Base-by-base conservation (phyloP, 2,797 vertebrate genomes). In the Pantherophis alleghaniensis region DNA sequence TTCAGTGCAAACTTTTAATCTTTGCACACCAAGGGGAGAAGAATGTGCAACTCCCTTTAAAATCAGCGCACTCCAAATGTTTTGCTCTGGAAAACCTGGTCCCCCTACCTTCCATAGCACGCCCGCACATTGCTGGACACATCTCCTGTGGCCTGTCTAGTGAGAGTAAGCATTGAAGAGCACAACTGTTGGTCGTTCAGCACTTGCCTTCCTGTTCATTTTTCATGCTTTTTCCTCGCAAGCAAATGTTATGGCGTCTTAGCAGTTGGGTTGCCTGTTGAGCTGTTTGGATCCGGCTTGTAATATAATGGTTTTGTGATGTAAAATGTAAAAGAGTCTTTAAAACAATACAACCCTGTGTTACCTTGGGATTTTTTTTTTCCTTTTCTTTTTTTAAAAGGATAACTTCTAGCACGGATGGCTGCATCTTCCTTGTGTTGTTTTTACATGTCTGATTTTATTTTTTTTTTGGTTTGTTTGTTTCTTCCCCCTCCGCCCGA, bases 301-400 rank as follows among this genome's bases (percentile, higher is more conserved):
- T 91, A 60, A 51, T 10, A 0, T 16, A 1, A 87, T 86, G 53
- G 55, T 92, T 60, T 1, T 60, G 5, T 3, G 0, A 42, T n/a
- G 88, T 88, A 12, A 60, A 60, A 32, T n/a, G 88, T 87, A 14
- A 60, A 63, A 91, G 61, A 63, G 37, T 20, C 26, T 86, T 83
- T 9, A 51, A 7, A 0, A 57, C 32, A 11, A 4, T 24, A 5
- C 4, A 83, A 47, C 37, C 11, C 37, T 61, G 18, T 86, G 1
- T 86, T 79, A 22, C 87, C 91, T 51, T 79, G 14, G 57, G 74
- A 7, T 69, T 57, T 10, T 69, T 95, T 94, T 63, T 93, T 37
- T 37, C n/a, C 93, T 86, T 86, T 9, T 16, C 57, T 28, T 10
- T 86, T 61, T 11, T 13, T n/a, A 5, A 9, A 53, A 37, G 59